Conservation (phyloP, 2,113 vertebrate genomes). For the Sinocyclocheilus anophthalmus region DNA sequence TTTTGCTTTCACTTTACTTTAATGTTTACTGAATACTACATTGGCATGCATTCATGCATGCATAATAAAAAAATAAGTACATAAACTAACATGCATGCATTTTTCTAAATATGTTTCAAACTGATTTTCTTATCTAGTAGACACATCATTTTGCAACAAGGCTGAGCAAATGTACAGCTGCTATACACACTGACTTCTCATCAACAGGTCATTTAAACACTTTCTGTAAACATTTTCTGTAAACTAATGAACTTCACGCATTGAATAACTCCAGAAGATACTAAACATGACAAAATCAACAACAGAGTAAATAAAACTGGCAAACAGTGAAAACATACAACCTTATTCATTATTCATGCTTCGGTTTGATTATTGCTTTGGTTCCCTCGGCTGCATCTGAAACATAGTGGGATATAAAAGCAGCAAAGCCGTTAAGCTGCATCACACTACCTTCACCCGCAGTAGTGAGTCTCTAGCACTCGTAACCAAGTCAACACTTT, state of each 20-base stretch:
- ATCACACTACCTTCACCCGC: not conserved
- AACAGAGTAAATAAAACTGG: conserved; percentile 13
- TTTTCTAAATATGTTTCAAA: no score
- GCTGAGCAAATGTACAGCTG: not conserved
- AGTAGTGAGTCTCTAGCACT: not conserved
- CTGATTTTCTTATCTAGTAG: no score
- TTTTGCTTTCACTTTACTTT: no score
- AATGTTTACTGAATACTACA: not conserved
- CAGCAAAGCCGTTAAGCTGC: not conserved
- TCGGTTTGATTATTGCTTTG: not conserved
- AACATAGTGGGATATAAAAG: not conserved
- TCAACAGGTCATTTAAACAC: not conserved
- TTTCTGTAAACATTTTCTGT: not conserved
- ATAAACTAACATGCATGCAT: no score
- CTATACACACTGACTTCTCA: not conserved
- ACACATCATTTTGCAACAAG: not conserved
- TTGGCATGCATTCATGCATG: no score
- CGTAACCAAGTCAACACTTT: not conserved
- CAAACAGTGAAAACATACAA: not conserved
- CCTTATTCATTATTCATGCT: not conserved
- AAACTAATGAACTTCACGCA: not conserved
- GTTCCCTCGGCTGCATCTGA: not conserved
- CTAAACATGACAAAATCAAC: conserved; percentile 9
- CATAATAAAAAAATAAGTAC: no score
- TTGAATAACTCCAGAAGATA: not conserved